Evolutionary conservation across 2,888 invertebrate species (phyloP).

Genomic region (Lasioglossum zephyrum): DNA sequence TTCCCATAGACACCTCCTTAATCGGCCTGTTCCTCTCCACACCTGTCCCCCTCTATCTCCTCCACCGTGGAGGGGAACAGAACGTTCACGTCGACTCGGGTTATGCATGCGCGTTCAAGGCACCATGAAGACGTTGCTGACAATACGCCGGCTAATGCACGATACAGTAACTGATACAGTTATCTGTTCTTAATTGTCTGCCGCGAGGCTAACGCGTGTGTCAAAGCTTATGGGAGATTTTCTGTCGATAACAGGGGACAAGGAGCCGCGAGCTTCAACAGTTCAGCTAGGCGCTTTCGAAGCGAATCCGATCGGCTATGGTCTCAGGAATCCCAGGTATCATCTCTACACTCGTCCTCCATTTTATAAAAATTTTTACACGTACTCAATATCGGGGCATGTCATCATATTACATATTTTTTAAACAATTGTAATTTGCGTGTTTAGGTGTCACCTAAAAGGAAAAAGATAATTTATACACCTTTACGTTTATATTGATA

Average conservation of each 20-base stretch:
- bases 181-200: constrained; percentile 65
- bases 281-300: background rate
- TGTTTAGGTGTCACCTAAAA: too few species aligned
- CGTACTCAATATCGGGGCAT: too few species aligned
- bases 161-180: constrained; percentile 70
- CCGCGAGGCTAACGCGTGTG: constrained; percentile 44
- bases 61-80: background rate
- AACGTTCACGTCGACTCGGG: constrained; percentile 31
- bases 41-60: constrained; percentile 32
- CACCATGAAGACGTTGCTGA: constrained; percentile 59
- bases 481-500: too few species aligned
- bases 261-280: constrained; percentile 26
- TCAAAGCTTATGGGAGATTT: constrained; percentile 50
- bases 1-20: constrained; percentile 75
- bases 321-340: background rate
- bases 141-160: constrained; percentile 54
- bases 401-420: too few species aligned
- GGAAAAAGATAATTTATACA: too few species aligned
- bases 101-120: constrained; percentile 32
- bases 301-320: background rate
- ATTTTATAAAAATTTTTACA: background rate
- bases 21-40: constrained; percentile 68
- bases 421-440: too few species aligned
- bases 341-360: background rate
- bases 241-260: constrained; percentile 35